Evolutionary conservation across 2,797 vertebrate species (phyloP), one percentile per base, ranked within the genome.

Genomic region (Melopsittacus undulatus): DNA sequence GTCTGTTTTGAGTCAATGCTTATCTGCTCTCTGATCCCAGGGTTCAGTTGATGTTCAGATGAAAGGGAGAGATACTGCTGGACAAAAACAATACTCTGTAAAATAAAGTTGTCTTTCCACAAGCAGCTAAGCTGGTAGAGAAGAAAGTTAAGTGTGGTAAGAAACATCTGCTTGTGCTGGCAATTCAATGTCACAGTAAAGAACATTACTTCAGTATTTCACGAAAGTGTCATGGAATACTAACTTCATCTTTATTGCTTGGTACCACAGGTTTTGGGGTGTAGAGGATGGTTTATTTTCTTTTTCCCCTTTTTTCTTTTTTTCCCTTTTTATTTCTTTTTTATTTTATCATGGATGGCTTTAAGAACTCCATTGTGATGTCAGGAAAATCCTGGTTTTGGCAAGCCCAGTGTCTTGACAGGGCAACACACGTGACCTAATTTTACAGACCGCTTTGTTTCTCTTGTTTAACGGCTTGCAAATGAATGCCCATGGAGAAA

Each of bases 401-500:
- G 70, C 75, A 92, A 84, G 51, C 38, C 23, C 49, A 76, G 1
- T 79, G 46, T 7, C 40, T 89, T 91, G 68, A 85, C 30, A 51
- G 22, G 36, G 29, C 46, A 89, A 36, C 38, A 48, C 92, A 96
- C 16, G 26, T 92, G 94, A 93, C 79, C 36, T 46, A 45, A 29
- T 91, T 93, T 91, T 92, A 70, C 75, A 80, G 56, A 70, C 36
- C 74, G 78, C 78, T 92, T 96, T 96, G 81, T 93, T 72, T 87
- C 51, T 85, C 68, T 52, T 78, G 22, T 70, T 92, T 80, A 95
- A 89, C 5, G 18, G 36, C 78, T 94, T 91, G 84, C 73, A 93
- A 95, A 95, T 91, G 78, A 96, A 61, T 85, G 89, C 87, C 89
- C 91, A 92, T 72, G 72, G 94, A 94, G 75, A 89, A 94, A 95